Percentiles rank a stretch among this genome's conserved stretches.
phyloP scores from a whole-genome alignment of 1,140 invertebrate species.

The Venustaconcha ellipsiformis region DNA sequence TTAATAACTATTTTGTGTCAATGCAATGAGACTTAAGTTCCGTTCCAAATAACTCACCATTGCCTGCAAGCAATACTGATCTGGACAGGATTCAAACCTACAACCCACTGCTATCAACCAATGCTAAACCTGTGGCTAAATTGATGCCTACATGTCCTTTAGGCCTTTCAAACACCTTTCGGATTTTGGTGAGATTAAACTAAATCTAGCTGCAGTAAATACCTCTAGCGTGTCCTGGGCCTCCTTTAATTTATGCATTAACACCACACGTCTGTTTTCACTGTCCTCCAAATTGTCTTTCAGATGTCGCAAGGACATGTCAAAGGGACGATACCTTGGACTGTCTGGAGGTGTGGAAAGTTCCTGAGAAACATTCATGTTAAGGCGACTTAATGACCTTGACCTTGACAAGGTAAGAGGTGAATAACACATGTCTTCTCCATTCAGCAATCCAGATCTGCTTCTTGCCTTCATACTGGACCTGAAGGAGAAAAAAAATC shows the following conservation, averaged over 20 bases:
- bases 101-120: neutral
- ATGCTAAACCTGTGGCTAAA: neutral
- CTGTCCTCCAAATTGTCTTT: conserved; percentile 56
- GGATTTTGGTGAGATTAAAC: neutral
- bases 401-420: conserved; percentile 40
- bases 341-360: conserved; percentile 19
- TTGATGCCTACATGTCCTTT: neutral
- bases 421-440: conserved; percentile 13
- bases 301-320: conserved; percentile 39
- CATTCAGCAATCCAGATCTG: conserved; percentile 18
- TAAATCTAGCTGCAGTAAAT: neutral
- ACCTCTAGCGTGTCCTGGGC: conserved; percentile 63
- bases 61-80: neutral
- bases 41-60: neutral
- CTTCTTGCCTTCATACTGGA: conserved; percentile 46
- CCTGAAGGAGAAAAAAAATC: conserved; percentile 9
- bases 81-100: neutral
- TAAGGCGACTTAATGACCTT: conserved; percentile 48
- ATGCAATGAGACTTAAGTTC: no score
- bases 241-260: conserved; percentile 64
- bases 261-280: conserved; percentile 53
- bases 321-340: conserved; percentile 21
- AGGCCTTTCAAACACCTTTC: neutral
- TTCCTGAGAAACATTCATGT: conserved; percentile 34
- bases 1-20: neutral